Evolutionary conservation across 2,113 vertebrate genomes (phyloP), one percentile per base, ranked within the genome.

Genomic region (Saimiri boliviensis): DNA sequence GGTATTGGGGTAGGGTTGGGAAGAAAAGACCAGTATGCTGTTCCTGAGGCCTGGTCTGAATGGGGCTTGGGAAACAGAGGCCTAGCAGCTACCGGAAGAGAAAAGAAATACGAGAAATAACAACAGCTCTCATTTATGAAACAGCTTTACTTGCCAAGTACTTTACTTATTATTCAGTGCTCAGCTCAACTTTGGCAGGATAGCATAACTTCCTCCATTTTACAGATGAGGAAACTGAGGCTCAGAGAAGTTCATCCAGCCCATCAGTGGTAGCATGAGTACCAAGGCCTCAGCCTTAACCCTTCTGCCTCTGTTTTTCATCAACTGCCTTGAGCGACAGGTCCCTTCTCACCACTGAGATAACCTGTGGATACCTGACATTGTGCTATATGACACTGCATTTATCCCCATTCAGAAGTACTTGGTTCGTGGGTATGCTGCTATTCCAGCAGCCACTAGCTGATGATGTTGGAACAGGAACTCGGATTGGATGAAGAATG

Each of bases 331-430:
- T 35, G 27, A 91, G 54, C 9, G 37, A 42, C 90, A 30, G 9
- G 9, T 30, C 13, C 16, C 5, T 73, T 32, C 17, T 86, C 19
- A 4, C 40, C 13, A 11, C 6, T 12, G 21, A 74, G 30, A 80
- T 35, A 5, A 49, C n/a, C 49, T 86, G 14, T 8, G 3, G 37
- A 30, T n/a, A 37, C 35, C 42, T 21, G 19, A 37, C 20, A 42
- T 3, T 1, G 6, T 54, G 85, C 52, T 58, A 8, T 10, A 1
- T 14, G 19, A 30, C 12, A n/a, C 14, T 2, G 5, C 17, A 1
- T 35, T 60, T 70, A 49, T 90, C 42, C 40, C 83, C 21, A 27
- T 20, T 27, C 70, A 19, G 19, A 42, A 20, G 35, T 4, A 20
- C 68, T 54, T 68, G 47, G 40, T 60, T 30, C 4, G 42, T 19